phyloP scores from a whole-genome alignment of 2,113 vertebrate genomes.

The Toxotes chatareus region DNA sequence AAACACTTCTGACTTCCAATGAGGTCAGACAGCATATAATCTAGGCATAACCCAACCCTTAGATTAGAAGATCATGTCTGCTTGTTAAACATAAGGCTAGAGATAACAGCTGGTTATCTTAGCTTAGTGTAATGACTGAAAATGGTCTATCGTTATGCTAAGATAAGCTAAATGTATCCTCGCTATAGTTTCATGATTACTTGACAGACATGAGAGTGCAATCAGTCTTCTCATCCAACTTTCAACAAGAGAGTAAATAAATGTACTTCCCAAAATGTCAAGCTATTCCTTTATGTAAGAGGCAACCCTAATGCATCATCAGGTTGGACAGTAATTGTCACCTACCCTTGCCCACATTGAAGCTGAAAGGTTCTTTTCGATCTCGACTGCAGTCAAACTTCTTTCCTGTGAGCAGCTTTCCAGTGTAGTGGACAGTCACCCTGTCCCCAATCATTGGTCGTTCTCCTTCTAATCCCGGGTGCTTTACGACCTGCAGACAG shows the following conservation, averaged over 20 bases:
- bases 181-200: too few relatives aligned
- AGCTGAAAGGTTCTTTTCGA: conserved; percentile 92
- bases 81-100: neutral
- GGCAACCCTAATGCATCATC: neutral
- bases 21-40: neutral
- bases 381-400: conserved; percentile 95
- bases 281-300: neutral
- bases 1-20: too few relatives aligned
- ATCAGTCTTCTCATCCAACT: neutral
- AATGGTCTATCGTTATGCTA: neutral
- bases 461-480: conserved; percentile 86
- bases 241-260: neutral
- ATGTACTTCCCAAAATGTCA: neutral
- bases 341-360: conserved; percentile 93
- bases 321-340: neutral
- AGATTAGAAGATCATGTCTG: neutral
- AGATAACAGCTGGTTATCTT: neutral
- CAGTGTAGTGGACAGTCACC: conserved; percentile 95
- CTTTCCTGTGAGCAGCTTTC: conserved; percentile 91
- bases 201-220: neutral
- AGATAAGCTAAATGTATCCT: neutral
- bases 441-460: conserved; percentile 94
- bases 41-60: neutral
- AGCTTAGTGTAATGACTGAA: conserved; percentile 1
- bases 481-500: conserved; percentile 87